These are phyloP conservation scores for Lasioglossum zephyrum DNA, from an alignment of 2,888 invertebrate genomes.

Conservation along the genomic window DNA sequence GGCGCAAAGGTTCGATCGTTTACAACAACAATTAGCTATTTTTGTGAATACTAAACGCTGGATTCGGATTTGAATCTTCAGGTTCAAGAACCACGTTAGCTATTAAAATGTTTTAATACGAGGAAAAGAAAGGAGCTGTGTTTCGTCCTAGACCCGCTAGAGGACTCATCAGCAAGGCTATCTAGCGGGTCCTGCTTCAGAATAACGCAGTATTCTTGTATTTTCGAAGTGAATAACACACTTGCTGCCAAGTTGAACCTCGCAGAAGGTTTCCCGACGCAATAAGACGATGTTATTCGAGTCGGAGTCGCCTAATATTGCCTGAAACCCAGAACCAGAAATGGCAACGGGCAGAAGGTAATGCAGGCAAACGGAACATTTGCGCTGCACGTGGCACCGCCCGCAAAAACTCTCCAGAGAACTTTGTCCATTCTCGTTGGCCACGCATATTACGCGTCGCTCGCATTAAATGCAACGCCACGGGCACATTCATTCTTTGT, in stretches of 20 bases:
- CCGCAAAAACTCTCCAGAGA: conserved; percentile 52
- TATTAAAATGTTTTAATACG: no score
- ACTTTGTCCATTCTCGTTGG: conserved; percentile 50
- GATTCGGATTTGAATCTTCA: no score
- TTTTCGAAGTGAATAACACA: not conserved
- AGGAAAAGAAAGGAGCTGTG: no score
- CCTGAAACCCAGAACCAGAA: not conserved
- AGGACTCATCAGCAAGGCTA: no score
- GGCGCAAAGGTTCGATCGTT: no score
- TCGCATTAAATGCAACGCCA: conserved; percentile 26
- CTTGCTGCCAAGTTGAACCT: not conserved
- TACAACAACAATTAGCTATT: no score
- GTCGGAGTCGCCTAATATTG: not conserved
- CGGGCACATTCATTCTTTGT: conserved; percentile 29
- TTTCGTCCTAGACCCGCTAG: no score
- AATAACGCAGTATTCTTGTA: not conserved
- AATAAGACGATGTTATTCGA: not conserved
- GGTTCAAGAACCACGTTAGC: no score
- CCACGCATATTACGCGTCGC: conserved; percentile 27
- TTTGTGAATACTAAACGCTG: no score
- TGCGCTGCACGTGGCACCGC: conserved; percentile 66
- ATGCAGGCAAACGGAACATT: conserved; percentile 58
- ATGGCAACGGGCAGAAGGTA: conserved; percentile 19
- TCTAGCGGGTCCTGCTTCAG: no score
- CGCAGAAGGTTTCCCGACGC: no score